Percentiles rank a stretch among this genome's conserved stretches.
These are phyloP conservation scores for Piscicola geometra DNA, from an alignment of 2,888 invertebrate genomes.

Conservation along the genomic window DNA sequence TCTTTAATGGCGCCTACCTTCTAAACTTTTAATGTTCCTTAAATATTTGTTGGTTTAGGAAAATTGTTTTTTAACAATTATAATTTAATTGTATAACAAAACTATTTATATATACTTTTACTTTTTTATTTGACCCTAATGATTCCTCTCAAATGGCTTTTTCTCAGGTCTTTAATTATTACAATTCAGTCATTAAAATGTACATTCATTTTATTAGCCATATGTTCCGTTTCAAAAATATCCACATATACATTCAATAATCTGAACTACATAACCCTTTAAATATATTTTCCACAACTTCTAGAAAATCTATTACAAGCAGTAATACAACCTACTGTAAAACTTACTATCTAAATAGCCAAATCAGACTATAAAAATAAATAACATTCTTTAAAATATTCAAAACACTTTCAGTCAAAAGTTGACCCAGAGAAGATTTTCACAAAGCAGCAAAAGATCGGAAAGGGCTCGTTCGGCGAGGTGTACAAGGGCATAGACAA, in stretches of 20 bases:
- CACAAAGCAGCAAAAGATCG: constrained; percentile 78
- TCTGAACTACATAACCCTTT: too few relatives aligned
- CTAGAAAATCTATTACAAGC: too few relatives aligned
- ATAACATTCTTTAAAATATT: too few relatives aligned
- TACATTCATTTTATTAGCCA: too few relatives aligned
- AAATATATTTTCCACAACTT: too few relatives aligned
- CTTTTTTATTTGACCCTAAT: constrained; percentile 15
- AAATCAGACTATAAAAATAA: too few relatives aligned
- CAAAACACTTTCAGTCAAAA: constrained; percentile 19
- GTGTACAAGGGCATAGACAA: constrained; percentile 99
- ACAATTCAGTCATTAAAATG: too few relatives aligned
- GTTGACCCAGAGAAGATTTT: constrained; percentile 97
- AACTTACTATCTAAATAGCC: too few relatives aligned
- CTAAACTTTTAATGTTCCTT: background rate
- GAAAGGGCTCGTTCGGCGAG: constrained; percentile 70
- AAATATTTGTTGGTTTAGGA: background rate
- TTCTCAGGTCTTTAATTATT: constrained; percentile 27
- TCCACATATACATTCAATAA: too few relatives aligned
- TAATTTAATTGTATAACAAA: background rate
- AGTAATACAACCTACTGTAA: too few relatives aligned
- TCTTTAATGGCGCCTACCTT: constrained; percentile 11
- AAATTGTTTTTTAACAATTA: background rate
- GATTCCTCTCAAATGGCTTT: constrained; percentile 26
- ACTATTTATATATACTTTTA: constrained; percentile 1
- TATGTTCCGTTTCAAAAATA: too few relatives aligned